Percentiles rank a stretch among this genome's conserved stretches.
phyloP scores from a whole-genome alignment of 1,140 invertebrate species.

The Drosophila melanogaster region DNA sequence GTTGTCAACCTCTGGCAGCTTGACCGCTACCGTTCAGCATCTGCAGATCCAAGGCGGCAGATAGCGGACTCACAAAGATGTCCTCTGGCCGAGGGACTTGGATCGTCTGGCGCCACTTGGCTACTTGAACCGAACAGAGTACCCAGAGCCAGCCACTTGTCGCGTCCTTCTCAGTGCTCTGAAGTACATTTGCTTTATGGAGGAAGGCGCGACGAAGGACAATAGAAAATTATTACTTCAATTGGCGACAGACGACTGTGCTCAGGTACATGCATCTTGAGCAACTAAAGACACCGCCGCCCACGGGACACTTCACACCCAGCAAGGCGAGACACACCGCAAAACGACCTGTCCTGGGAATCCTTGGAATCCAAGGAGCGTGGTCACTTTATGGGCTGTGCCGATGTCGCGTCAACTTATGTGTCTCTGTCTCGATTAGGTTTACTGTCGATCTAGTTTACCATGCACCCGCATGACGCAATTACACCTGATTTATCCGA shows the following conservation, averaged over 20 bases:
- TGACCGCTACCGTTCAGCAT: constrained; percentile 61
- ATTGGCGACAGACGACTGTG: constrained; percentile 62
- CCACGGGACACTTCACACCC: constrained; percentile 63
- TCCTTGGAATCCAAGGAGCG: background rate
- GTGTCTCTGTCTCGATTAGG: constrained; percentile 13
- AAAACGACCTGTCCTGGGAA: constrained; percentile 34
- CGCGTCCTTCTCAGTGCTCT: constrained; percentile 29
- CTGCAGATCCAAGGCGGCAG: constrained; percentile 57
- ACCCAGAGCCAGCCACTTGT: constrained; percentile 56
- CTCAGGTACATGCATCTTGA: constrained; percentile 48
- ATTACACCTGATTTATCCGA: constrained; percentile 68
- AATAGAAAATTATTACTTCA: constrained; percentile 80
- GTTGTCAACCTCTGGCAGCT: constrained; percentile 32
- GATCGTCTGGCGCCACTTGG: constrained; percentile 53
- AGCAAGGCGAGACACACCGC: constrained; percentile 32
- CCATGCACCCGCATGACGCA: constrained; percentile 43
- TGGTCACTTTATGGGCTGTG: constrained; percentile 50
- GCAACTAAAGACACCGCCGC: constrained; percentile 58
- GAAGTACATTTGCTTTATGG: constrained; percentile 1
- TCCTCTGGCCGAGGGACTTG: constrained; percentile 10
- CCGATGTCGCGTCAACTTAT: constrained; percentile 37
- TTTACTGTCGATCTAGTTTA: constrained; percentile 31
- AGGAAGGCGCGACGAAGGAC: constrained; percentile 20
- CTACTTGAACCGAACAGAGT: constrained; percentile 31
- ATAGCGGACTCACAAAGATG: constrained; percentile 53